Base-by-base conservation (phyloP, 2,113 vertebrate species). In the Rhea americana region DNA sequence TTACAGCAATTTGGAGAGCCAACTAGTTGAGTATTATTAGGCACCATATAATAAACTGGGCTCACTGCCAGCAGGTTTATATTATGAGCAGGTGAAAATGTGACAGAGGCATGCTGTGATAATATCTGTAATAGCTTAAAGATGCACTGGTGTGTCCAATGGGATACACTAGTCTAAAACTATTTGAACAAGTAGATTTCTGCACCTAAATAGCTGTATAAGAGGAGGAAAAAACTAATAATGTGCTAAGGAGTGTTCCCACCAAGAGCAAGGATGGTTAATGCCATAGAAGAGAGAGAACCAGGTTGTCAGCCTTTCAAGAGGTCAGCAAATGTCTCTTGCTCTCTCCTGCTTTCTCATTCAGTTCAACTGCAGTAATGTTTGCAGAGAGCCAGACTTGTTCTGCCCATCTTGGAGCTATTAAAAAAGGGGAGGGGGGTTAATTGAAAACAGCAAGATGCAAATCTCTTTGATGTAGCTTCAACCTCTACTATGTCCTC, bases 401-500 rank as follows among this genome's bases (percentile, higher is more conserved):
- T 95, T 90, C 87, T 91, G 82, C 85, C 51, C 91, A 93, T 86
- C 91, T 89, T 88, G 71, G 76, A 94, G 94, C 85, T 89, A 93
- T 87, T 85, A 13, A 35, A 56, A 84, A 87, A 73, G 26, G 9
- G 30, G 55, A 13, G 55, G 55, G 55, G 21, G 13, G 53, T 93
- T 94, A 89, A 91, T 89, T 97, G 89, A 93, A 97, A 96, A 93
- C 58, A 93, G 95, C 71, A 90, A 95, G 85, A 96, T 96, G 82
- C 79, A 82, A 75, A 96, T 94, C 87, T 91, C 92, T 90, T 91
- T 95, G 93, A 96, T 91, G 94, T 87, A 94, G 90, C 72, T 94
- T 94, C 85, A 96, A 61, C n/a, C 88, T 94, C 58, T 80, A 65
- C 39, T 92, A 48, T 71, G 93, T 96, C 96, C 96, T 96, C 71